phyloP scores from a whole-genome alignment of 2,888 invertebrate genomes.

The Odontomyia ornata region DNA sequence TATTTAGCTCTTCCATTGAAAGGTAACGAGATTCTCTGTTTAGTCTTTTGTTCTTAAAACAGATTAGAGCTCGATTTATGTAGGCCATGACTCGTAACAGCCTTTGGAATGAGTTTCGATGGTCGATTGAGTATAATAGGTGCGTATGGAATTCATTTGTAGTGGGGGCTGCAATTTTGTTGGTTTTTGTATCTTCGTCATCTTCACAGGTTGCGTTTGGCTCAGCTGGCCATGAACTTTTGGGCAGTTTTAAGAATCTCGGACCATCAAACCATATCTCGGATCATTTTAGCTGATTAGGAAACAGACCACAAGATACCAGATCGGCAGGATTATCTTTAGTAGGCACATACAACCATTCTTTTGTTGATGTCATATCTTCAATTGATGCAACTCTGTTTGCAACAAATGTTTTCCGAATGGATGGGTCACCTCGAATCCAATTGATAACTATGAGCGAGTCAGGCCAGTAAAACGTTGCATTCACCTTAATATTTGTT shows the following conservation, averaged over 20 bases:
- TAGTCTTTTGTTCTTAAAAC: not conserved
- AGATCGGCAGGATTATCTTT: constrained; percentile 13
- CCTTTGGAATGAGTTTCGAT: not conserved
- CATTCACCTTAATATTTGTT: not conserved
- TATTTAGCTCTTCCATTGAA: not conserved
- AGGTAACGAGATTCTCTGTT: not conserved
- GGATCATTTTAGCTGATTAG: not conserved
- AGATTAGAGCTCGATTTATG: not conserved
- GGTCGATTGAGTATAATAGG: not conserved
- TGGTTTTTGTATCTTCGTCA: not conserved
- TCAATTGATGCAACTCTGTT: constrained; percentile 42
- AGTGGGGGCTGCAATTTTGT: not conserved
- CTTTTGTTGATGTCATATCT: constrained; percentile 17
- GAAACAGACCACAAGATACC: not conserved
- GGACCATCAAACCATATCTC: not conserved
- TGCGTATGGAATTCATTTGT: not conserved
- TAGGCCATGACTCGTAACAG: constrained; percentile 9
- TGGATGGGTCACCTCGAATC: not conserved
- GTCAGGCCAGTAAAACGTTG: constrained; percentile 5
- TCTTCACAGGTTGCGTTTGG: not conserved
- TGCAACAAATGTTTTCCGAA: constrained; percentile 30
- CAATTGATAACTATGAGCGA: not conserved
- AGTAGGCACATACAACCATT: constrained; percentile 47
- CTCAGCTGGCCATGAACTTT: not conserved
- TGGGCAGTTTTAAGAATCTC: not conserved